Base-by-base conservation (phyloP, 2,113 vertebrate species). In the Terrapene triunguis region DNA sequence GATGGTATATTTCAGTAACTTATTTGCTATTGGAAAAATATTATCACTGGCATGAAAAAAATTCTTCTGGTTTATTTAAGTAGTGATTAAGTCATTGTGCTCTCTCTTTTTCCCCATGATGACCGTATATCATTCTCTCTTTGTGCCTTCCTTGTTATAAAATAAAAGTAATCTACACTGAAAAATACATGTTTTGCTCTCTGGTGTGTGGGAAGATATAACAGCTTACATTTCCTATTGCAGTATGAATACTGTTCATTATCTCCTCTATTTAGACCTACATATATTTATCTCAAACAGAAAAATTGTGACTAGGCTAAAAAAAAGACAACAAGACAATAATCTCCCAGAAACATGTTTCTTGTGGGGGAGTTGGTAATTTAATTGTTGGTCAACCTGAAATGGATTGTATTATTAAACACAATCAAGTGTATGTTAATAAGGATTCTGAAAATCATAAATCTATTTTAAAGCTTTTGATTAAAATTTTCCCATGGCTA, bases 141-240 rank as follows among this genome's bases (percentile, higher is more conserved):
- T 83, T 89, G 38, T 55, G 29, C 35, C 72, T 85, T 53, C 44
- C 53, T 92, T 87, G 8, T 50, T 95, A 22, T 69, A 87, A 92
- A 95, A 89, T 44, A 38, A 85, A 95, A 79, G 21, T 35, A 29
- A 19, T 65, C 42, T 55, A 90, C 93, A 7, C 42, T 93, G 32
- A 82, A 90, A 51, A 69, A 80, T 14, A 47, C 3, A 22, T n/a
- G 8, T 27, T 92, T 85, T 89, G 82, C 25, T 81, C 44, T 51
- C 27, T 14, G 38, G 5, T 85, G 42, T 35, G 29, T 53, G 32
- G 79, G 79, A 80, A 80, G 79, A n/a, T 80, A 16, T 22, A 53
- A 12, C 50, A 19, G 5, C 48, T n/a, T 53, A 80, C 21, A 35
- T 92, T 83, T 57, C 80, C 80, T n/a, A 35, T 62, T 82, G 17